These are phyloP conservation scores for Enchytraeus crypticus DNA, from an alignment of 2,888 invertebrate species.

Conservation along the genomic window DNA sequence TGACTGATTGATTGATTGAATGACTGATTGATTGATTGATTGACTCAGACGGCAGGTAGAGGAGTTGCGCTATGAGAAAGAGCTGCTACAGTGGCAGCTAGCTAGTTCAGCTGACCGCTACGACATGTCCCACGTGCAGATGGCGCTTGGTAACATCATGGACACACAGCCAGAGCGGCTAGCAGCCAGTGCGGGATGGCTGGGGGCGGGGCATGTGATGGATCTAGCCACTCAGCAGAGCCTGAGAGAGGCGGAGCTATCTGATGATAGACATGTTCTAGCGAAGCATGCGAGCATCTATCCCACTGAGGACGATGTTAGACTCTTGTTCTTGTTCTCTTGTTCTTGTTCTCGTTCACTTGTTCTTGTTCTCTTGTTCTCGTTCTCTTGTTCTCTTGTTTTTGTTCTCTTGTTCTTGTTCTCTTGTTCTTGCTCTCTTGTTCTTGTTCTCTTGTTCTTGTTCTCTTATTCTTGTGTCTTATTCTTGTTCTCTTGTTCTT, in stretches of 20 bases:
- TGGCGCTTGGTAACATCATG: not conserved
- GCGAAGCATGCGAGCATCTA: slow-evolving; percentile 87
- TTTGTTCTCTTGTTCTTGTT: too few relatives aligned
- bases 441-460: too few relatives aligned
- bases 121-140: too few relatives aligned
- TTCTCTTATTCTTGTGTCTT: too few relatives aligned
- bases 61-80: slow-evolving; percentile 12
- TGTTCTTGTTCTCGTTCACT: not conserved
- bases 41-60: slow-evolving; percentile 9
- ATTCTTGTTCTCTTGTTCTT: too few relatives aligned
- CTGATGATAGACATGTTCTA: slow-evolving; percentile 89
- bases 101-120: not conserved
- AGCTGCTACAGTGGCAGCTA: slow-evolving; percentile 14
- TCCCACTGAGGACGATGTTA: slow-evolving; percentile 72
- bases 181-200: too few relatives aligned
- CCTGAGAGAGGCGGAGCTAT: slow-evolving; percentile 65
- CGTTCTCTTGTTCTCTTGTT: too few relatives aligned
- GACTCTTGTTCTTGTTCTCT: not conserved
- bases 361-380: not conserved
- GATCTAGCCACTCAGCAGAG: not conserved
- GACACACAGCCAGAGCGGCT: not conserved
- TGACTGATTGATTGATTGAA: too few relatives aligned
- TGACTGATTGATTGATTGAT: not conserved
- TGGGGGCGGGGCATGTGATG: not conserved
- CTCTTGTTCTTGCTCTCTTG: too few relatives aligned